Evolutionary conservation across 92 coral and sea anemone genomes (phyloP).

Genomic region (Paramuricea clavata): DNA sequence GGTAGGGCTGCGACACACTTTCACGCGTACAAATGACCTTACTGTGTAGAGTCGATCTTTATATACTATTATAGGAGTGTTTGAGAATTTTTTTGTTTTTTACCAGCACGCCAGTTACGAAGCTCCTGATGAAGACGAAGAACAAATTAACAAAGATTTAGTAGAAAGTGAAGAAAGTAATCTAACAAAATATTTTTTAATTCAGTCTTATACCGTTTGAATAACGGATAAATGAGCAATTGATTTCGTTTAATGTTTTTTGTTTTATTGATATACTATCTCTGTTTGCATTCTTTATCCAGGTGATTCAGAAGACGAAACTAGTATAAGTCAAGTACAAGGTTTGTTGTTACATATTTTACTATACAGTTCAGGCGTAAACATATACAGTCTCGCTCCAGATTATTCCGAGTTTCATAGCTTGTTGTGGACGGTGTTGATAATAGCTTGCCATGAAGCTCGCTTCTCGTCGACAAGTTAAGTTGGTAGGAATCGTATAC

Average conservation of each 20-base stretch:
- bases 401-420: no score
- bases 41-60: no score
- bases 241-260: background rate
- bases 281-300: background rate
- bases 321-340: background rate
- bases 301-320: conserved; percentile 35
- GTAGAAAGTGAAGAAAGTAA: conserved; percentile 74
- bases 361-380: no score
- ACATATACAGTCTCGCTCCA: no score
- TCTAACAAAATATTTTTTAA: background rate
- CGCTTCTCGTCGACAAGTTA: no score
- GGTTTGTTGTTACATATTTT: background rate
- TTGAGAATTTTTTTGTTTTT: background rate
- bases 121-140: conserved; percentile 91
- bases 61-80: no score
- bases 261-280: background rate
- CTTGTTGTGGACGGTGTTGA: no score
- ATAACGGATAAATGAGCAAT: no score
- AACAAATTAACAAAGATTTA: conserved; percentile 71
- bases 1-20: no score
- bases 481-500: no score
- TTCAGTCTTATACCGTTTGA: background rate
- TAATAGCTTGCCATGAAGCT: no score
- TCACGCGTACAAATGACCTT: no score
- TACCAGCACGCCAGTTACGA: conserved; percentile 96